These are phyloP conservation scores for Miniopterus natalensis DNA, from an alignment of 2,113 vertebrate species.

Conservation along the genomic window DNA sequence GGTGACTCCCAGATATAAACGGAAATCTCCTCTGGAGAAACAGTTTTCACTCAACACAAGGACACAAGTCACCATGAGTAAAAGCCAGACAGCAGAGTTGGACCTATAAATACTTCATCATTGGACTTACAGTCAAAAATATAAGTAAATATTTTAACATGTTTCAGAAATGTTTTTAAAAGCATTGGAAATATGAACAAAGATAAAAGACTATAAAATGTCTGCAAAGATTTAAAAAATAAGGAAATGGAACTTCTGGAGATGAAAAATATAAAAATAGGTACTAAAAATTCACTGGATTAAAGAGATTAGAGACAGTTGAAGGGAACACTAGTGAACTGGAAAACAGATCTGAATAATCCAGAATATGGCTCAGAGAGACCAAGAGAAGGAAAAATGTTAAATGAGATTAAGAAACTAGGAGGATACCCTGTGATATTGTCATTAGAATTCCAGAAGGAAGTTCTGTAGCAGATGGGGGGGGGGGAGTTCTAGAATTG, in stretches of 20 bases:
- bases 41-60: neutral
- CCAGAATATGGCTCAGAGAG: neutral
- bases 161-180: conserved; percentile 24
- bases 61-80: neutral
- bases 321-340: neutral
- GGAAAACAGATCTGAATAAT: conserved; percentile 12
- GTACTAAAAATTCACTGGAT: conserved; percentile 7
- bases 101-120: neutral
- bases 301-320: neutral
- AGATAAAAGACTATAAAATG: neutral
- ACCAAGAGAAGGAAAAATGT: neutral
- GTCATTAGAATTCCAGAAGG: neutral
- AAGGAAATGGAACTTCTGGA: conserved; percentile 43
- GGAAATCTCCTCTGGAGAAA: neutral
- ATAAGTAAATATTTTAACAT: conserved; percentile 8
- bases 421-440: neutral
- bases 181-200: neutral
- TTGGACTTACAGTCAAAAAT: neutral
- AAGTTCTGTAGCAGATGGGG: neutral
- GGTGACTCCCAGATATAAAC: neutral
- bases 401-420: neutral
- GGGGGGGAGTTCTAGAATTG: neutral
- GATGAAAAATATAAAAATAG: conserved; percentile 31
- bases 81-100: neutral
- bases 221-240: conserved; percentile 11